phyloP scores from a whole-genome alignment of 1,140 invertebrate species.

The Bombus turneri region DNA sequence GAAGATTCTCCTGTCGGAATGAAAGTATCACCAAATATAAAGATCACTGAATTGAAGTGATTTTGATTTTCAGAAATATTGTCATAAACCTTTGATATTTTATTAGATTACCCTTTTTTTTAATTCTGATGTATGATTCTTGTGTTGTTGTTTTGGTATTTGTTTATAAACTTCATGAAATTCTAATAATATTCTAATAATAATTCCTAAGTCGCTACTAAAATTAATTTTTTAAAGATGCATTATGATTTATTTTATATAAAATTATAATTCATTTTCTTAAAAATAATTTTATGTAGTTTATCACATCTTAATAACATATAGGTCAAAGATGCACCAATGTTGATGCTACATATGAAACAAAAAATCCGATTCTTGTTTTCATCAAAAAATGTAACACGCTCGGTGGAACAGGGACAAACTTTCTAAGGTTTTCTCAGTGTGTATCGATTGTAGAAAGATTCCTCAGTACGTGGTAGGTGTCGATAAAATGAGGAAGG shows the following conservation, averaged over 20 bases:
- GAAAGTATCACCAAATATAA: slow-evolving; percentile 23
- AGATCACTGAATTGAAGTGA: slow-evolving; percentile 4
- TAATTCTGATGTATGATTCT: background rate
- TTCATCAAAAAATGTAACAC: background rate
- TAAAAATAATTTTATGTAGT: background rate
- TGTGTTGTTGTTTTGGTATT: background rate
- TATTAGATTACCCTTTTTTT: background rate
- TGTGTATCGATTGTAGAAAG: slow-evolving; percentile 12
- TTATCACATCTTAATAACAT: background rate
- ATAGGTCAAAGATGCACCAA: background rate
- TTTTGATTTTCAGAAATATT: background rate
- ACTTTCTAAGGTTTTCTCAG: slow-evolving; percentile 42
- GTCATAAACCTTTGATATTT: background rate
- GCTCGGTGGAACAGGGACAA: slow-evolving; percentile 26
- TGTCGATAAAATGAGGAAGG: slow-evolving; percentile 33
- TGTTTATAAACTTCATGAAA: background rate
- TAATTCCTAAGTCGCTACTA: background rate
- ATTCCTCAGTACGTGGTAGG: slow-evolving; percentile 6
- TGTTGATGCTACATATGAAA: background rate
- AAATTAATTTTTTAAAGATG: background rate
- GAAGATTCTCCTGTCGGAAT: slow-evolving; percentile 36
- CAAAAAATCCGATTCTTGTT: background rate
- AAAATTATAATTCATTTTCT: background rate
- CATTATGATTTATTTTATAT: background rate
- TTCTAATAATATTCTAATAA: background rate